Evolutionary conservation across 92 coral and sea anemone species (phyloP), one percentile per base, ranked within the genome.

Genomic region (Siderastrea siderea): DNA sequence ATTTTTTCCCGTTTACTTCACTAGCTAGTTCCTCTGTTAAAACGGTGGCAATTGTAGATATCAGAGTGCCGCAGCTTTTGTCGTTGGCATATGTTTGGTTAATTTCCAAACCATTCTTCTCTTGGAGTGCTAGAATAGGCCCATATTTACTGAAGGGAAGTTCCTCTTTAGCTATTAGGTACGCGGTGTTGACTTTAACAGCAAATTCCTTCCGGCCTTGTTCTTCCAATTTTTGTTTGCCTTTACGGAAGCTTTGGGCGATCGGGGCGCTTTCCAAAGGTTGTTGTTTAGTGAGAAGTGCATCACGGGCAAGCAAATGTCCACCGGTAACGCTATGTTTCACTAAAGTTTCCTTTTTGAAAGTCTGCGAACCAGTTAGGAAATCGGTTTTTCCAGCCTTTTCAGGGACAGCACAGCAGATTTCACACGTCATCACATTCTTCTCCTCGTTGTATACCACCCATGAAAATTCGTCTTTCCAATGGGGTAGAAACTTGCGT

Each of bases 381-480:
- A n/a, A n/a, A n/a, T n/a, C n/a, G n/a, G n/a, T n/a, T n/a, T n/a
- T n/a, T n/a, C n/a, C n/a, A n/a, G n/a, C n/a, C n/a, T n/a, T n/a
- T n/a, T n/a, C n/a, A n/a, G n/a, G 73, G 8, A n/a, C 73, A 50
- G 8, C 38, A 38, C 64, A 74, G 47, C 82, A 84, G 16, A 74
- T 84, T 60, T 59, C 13, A 38, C 81, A 84, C 44, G 82, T 84
- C 75, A 74, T 62, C 53, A 63, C 38, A 7, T 74, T 83, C 57
- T 74, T 13, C 46, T 74, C 88, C 17, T 84, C 81, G 43, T 74
- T 19, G 82, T 10, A 84, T 16, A 73, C 62, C 5, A 85, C 89
- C 75, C 89, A 85, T n/a, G 83, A 67, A 76, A 85, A 85, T 66
- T 85, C 83, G 7, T 76, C 83, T 54, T 85, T 75, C 89, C 89